These are phyloP conservation scores for Blastobasis lacticolella DNA, from an alignment of 2,888 invertebrate species.

Conservation along the genomic window DNA sequence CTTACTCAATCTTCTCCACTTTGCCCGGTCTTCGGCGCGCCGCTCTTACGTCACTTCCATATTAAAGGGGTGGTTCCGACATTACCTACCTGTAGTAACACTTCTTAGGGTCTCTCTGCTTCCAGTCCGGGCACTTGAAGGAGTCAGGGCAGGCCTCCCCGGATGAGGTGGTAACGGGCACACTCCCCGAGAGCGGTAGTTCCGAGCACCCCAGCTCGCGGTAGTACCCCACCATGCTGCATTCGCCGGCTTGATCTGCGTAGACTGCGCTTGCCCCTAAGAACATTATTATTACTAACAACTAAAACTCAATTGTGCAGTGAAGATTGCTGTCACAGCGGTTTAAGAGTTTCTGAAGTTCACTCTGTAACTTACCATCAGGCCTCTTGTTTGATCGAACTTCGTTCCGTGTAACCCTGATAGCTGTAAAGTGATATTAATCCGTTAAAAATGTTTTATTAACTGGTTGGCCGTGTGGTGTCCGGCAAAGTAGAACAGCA, in stretches of 20 bases:
- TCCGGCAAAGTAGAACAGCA: too few relatives aligned
- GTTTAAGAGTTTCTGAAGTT: too few relatives aligned
- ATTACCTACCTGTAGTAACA: constrained; percentile 52
- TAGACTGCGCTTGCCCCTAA: constrained; percentile 30
- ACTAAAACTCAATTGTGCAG: too few relatives aligned
- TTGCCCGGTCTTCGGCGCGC: too few relatives aligned
- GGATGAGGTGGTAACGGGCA: constrained; percentile 11
- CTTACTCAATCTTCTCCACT: too few relatives aligned
- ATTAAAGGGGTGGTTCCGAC: background rate
- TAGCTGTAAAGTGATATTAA: too few relatives aligned
- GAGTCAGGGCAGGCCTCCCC: constrained; percentile 44
- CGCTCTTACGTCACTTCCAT: background rate
- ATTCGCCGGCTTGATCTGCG: constrained; percentile 48
- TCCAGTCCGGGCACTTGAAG: constrained; percentile 51
- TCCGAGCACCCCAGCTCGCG: constrained; percentile 53
- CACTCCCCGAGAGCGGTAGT: constrained; percentile 19
- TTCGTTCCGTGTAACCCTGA: too few relatives aligned
- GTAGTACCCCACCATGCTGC: constrained; percentile 54
- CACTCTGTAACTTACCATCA: too few relatives aligned
- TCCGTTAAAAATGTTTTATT: too few relatives aligned
- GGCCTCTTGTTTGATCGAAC: too few relatives aligned
- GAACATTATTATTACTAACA: constrained; percentile 8
- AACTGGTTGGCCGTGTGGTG: too few relatives aligned
- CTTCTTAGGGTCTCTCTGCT: constrained; percentile 44
- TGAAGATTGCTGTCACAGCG: too few relatives aligned